These are phyloP conservation scores for Diadema setosum DNA, from an alignment of 35 echinoderm and acorn worm genomes.

Conservation along the genomic window DNA sequence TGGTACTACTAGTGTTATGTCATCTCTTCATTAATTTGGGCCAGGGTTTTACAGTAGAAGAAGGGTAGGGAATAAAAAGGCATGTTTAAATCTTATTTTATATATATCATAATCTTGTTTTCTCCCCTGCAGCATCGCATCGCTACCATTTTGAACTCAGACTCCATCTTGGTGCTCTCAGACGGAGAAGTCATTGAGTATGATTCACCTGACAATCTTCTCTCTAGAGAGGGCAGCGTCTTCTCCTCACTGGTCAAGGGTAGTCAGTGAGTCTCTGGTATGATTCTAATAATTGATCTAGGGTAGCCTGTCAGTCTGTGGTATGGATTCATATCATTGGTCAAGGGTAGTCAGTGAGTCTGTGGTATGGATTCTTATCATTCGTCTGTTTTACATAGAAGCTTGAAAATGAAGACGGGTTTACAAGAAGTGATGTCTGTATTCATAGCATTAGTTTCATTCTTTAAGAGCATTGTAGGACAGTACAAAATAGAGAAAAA, in stretches of 20 bases:
- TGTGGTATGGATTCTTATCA: too few relatives aligned
- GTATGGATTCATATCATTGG: neutral
- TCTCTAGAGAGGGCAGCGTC: slow-evolving; percentile 30
- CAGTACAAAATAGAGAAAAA: too few relatives aligned
- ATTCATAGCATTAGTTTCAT: too few relatives aligned
- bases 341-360: neutral
- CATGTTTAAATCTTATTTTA: neutral
- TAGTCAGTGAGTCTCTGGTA: neutral
- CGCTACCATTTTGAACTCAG: slow-evolving; percentile 52
- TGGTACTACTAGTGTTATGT: too few relatives aligned
- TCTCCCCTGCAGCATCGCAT: slow-evolving; percentile 46
- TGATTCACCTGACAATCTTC: slow-evolving; percentile 56
- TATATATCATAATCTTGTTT: neutral
- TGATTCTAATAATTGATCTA: neutral
- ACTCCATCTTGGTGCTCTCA: slow-evolving; percentile 45
- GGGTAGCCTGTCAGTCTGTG: neutral
- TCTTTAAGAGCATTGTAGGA: too few relatives aligned
- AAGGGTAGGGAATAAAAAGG: too few relatives aligned
- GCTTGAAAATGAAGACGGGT: too few relatives aligned
- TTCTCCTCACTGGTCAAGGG: slow-evolving; percentile 45
- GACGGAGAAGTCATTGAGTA: slow-evolving; percentile 51
- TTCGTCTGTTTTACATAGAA: too few relatives aligned
- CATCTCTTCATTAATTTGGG: too few relatives aligned
- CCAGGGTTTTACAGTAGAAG: too few relatives aligned
- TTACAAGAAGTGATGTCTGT: too few relatives aligned